Evolutionary conservation across 2,888 invertebrate species (phyloP).

Genomic region (Nipponacmea schrenckii): DNA sequence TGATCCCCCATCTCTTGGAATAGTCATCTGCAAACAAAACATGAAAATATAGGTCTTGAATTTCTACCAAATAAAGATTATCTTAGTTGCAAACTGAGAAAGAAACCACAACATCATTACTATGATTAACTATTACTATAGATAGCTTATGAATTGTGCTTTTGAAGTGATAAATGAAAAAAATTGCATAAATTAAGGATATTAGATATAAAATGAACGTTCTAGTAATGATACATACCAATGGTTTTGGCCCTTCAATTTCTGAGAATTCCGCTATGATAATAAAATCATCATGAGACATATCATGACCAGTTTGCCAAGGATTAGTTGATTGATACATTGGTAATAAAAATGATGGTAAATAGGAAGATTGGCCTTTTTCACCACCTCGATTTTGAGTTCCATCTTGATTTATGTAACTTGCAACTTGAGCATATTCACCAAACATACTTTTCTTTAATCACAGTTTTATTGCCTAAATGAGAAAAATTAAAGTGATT

Average conservation of each 20-base stretch:
- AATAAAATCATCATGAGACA: constrained; percentile 67
- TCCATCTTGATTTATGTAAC: constrained; percentile 18
- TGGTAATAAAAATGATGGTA: constrained; percentile 36
- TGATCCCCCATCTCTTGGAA: constrained; percentile 66
- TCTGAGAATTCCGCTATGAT: constrained; percentile 71
- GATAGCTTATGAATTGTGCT: no score
- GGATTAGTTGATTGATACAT: constrained; percentile 26
- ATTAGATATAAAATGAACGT: no score
- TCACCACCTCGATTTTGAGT: constrained; percentile 10
- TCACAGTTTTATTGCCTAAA: not conserved
- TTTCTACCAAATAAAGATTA: not conserved
- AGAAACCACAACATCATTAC: no score
- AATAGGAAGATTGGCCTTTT: not conserved
- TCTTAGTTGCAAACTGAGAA: not conserved
- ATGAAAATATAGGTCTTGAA: no score
- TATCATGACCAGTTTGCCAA: constrained; percentile 18
- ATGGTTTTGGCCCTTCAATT: constrained; percentile 70
- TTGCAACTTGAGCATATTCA: constrained; percentile 21
- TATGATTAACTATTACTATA: no score
- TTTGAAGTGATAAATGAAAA: no score
- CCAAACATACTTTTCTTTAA: constrained; percentile 28
- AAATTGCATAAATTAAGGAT: no score
- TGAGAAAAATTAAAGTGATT: not conserved
- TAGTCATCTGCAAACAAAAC: constrained; percentile 62
- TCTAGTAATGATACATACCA: constrained; percentile 48